Base-by-base conservation (phyloP, 1,140 invertebrate genomes). In the Probaryconus sp. region DNA sequence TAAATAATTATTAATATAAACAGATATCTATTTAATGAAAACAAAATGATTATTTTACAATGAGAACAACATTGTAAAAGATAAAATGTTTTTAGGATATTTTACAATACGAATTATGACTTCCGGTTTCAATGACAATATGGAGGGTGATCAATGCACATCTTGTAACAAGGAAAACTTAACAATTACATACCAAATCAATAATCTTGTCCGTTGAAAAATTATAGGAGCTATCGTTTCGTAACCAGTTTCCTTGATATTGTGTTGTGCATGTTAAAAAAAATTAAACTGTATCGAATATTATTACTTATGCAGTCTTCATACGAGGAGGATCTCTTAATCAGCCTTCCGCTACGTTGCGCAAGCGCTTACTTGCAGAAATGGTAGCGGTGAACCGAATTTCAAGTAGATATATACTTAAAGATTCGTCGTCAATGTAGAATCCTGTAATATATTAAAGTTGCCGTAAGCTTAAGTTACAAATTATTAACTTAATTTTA, bases 371-470 rank as follows among this genome's bases (percentile, higher is more conserved):
- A 14, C 55, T 68, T 68, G 33, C 48, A 55, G 5, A 7, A 47
- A n/a, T 14, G 13, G 21, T 37, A 48, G 50, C 33, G 10, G 42
- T 7, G 13, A 63, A 26, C 17, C 21, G 58, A 63, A 50, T 63
- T 58, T 33, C 3, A 6, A 5, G 16, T 17, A 16, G 16, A 63
- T 30, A 24, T 7, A 0, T 7, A 5, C 14, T 6, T 17, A 35
- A 69, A 11, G 58, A 9, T 20, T 33, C 1, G 68, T 71, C 51
- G 68, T 35, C 64, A 71, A 71, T 6, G 58, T 56, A 63, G 65
- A 38, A 4, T 10, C 5, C 7, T 7, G 16, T 6, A 3, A 16
- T 1, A 14, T 6, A 17, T 38, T 17, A 1, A 38, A 2, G 16
- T 6, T 24, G 0, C 17, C 50, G 24, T 24, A 55, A 60, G 2